Percentiles rank a stretch among this genome's conserved stretches.
Evolutionary conservation across 2,888 invertebrate species (phyloP).

Genomic region (Patella depressa): DNA sequence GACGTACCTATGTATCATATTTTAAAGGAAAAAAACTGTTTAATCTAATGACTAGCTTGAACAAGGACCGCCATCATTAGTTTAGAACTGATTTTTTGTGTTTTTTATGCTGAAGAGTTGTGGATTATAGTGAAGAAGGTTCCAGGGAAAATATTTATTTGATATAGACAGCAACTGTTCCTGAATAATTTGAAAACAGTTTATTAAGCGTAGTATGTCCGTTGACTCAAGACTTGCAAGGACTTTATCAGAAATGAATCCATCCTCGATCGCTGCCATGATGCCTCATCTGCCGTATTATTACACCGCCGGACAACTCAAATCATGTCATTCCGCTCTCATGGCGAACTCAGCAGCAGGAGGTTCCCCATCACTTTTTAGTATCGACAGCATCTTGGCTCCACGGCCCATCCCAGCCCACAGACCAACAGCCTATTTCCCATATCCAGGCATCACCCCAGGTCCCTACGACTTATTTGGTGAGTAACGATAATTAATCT

Average conservation of each 20-base stretch:
- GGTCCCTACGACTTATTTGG: constrained; percentile 40
- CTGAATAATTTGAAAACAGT: neutral
- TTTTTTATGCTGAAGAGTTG: too few species aligned
- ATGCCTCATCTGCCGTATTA: constrained; percentile 46
- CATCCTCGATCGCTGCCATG: constrained; percentile 20
- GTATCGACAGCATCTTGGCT: constrained; percentile 62
- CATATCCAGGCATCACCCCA: constrained; percentile 43
- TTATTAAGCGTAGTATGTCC: constrained; percentile 13
- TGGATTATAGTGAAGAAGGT: too few species aligned
- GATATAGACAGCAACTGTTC: neutral
- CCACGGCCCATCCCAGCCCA: constrained; percentile 48
- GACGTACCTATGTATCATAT: too few species aligned
- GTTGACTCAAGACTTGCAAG: constrained; percentile 24
- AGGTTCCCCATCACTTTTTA: constrained; percentile 42
- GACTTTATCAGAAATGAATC: constrained; percentile 28
- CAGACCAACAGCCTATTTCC: constrained; percentile 48
- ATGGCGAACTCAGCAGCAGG: constrained; percentile 33
- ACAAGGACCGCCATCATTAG: too few species aligned
- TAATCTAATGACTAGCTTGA: too few species aligned
- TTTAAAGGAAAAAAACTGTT: too few species aligned
- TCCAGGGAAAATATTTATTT: too few species aligned
- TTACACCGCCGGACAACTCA: constrained; percentile 41
- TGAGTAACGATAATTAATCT: constrained; percentile 24
- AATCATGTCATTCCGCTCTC: constrained; percentile 43
- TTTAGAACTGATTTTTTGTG: too few species aligned